These are phyloP conservation scores for Sebastes kiyomatsui DNA, from an alignment of 2,797 vertebrate genomes.

Conservation along the genomic window DNA sequence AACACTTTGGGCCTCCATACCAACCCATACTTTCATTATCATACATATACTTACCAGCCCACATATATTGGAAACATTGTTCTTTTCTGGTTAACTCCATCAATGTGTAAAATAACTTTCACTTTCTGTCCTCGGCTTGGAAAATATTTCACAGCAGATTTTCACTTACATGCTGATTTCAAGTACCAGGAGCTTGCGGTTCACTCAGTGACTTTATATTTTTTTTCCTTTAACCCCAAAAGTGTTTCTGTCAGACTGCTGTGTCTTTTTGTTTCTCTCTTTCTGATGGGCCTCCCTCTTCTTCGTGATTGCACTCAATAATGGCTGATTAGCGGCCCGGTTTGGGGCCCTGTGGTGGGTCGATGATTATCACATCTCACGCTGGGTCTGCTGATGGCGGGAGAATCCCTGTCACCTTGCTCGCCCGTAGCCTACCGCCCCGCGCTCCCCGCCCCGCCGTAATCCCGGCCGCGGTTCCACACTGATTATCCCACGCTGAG, in stretches of 20 bases:
- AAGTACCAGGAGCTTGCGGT: neutral
- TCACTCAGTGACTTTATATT: slow-evolving; percentile 5
- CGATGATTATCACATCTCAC: slow-evolving; percentile 63
- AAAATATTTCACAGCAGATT: neutral
- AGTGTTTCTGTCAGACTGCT: slow-evolving; percentile 9
- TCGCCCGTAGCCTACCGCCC: slow-evolving; percentile 20
- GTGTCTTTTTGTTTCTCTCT: slow-evolving; percentile 44
- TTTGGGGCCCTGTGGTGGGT: slow-evolving; percentile 34
- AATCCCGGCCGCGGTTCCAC: slow-evolving; percentile 28
- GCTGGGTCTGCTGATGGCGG: slow-evolving; percentile 58
- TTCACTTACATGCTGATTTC: neutral
- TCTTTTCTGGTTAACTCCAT: neutral
- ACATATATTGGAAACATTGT: no score
- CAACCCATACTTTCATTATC: no score
- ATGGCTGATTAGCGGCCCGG: slow-evolving; percentile 53
- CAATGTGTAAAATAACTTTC: neutral
- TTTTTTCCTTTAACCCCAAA: neutral
- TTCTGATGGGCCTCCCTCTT: slow-evolving; percentile 27
- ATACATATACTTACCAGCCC: no score
- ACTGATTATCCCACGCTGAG: slow-evolving; percentile 66
- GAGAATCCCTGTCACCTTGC: slow-evolving; percentile 52
- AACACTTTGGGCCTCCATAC: neutral
- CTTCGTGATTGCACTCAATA: slow-evolving; percentile 73
- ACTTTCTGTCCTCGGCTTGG: neutral
- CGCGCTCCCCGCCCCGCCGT: neutral